phyloP scores from a whole-genome alignment of 1,140 invertebrate genomes.

The Mycetomoellerius zeteki region DNA sequence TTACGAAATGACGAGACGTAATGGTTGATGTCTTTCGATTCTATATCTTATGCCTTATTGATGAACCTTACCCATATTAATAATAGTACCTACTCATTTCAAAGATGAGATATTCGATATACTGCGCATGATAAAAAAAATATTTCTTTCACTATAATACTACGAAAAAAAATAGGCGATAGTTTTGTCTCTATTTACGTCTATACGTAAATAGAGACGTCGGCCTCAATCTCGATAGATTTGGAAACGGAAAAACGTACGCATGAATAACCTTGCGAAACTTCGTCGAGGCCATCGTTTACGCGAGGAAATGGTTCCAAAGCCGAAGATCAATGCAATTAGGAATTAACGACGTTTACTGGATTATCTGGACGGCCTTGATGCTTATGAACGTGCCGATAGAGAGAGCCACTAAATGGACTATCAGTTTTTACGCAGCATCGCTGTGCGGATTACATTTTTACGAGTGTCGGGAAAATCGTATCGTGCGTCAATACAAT shows the following conservation, averaged over 20 bases:
- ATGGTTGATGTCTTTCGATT: background rate
- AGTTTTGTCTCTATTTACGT: no score
- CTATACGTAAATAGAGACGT: background rate
- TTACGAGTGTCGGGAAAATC: slow-evolving; percentile 2
- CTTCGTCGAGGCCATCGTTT: background rate
- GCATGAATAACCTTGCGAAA: background rate
- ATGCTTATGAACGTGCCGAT: background rate
- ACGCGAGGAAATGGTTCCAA: background rate
- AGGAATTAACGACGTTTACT: slow-evolving; percentile 66
- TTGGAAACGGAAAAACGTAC: background rate
- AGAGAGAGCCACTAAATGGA: slow-evolving; percentile 58
- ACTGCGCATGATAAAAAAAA: no score
- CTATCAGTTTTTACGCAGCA: slow-evolving; percentile 33
- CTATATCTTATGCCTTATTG: background rate
- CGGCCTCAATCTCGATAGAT: background rate
- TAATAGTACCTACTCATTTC: background rate
- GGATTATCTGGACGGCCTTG: slow-evolving; percentile 61
- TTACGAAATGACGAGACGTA: background rate
- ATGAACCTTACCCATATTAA: background rate
- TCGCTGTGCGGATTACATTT: background rate
- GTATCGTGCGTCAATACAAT: slow-evolving; percentile 25
- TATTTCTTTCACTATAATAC: no score
- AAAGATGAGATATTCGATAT: background rate
- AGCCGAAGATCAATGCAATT: slow-evolving; percentile 59
- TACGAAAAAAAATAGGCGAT: no score